A percentile compares a stretch with the other conserved stretches of the same genome.
Conservation (phyloP, 2,113 vertebrate species). For the Paratilapia polleni region DNA sequence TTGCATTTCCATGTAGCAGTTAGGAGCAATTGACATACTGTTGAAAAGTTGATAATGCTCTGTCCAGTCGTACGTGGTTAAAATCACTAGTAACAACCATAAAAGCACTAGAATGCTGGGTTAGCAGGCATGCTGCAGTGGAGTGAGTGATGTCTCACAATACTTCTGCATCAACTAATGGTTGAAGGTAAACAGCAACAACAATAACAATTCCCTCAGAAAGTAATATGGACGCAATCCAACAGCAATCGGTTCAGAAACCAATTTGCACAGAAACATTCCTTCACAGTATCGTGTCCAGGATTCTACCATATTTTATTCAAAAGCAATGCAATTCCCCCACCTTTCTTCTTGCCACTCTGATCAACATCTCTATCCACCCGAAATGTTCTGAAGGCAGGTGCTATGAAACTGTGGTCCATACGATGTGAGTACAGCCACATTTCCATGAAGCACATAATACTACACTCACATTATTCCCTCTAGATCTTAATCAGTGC, state of each 20-base stretch:
- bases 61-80: too few species aligned
- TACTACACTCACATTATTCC: too few species aligned
- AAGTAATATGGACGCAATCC: background rate
- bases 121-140: background rate
- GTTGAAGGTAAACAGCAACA: background rate
- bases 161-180: background rate
- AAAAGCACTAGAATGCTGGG: background rate
- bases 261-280: too few species aligned
- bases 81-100: too few species aligned
- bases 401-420: too few species aligned
- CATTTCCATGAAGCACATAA: too few species aligned
- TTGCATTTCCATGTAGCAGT: background rate
- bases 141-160: background rate
- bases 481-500: background rate
- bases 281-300: too few species aligned
- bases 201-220: background rate
- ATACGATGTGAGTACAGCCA: too few species aligned
- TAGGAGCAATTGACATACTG: background rate
- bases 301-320: background rate
- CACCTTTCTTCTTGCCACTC: too few species aligned
- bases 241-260: background rate
- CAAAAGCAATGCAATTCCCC: too few species aligned
- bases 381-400: too few species aligned
- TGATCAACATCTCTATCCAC: too few species aligned
- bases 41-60: background rate